Evolutionary conservation across 1,140 invertebrate species (phyloP).

Genomic region (Oppia nitens): DNA sequence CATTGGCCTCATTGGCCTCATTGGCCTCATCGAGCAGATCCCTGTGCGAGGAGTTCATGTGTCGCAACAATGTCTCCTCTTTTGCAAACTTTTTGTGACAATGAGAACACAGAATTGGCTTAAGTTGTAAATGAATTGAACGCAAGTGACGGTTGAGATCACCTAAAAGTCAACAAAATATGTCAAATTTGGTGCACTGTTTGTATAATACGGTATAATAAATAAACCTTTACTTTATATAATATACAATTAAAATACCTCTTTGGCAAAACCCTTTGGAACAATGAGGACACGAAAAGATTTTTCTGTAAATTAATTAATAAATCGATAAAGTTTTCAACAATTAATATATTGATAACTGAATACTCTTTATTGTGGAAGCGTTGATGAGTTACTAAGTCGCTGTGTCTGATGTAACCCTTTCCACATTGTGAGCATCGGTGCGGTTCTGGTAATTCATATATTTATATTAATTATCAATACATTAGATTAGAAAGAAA

Average conservation of each 20-base stretch:
- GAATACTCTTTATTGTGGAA: constrained; percentile 30
- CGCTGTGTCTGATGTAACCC: constrained; percentile 28
- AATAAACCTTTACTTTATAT: too few relatives aligned
- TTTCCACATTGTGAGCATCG: constrained; percentile 25
- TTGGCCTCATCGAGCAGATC: constrained; percentile 6
- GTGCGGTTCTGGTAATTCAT: constrained; percentile 23
- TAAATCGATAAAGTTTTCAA: too few relatives aligned
- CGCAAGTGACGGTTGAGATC: constrained; percentile 28
- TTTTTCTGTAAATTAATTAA: too few relatives aligned
- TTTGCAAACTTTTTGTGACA: constrained; percentile 25
- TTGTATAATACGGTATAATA: too few relatives aligned
- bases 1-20: too few relatives aligned
- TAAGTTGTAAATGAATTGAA: constrained; percentile 23
- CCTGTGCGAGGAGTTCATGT: constrained; percentile 25
- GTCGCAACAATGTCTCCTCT: constrained; percentile 26
- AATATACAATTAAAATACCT: too few relatives aligned
- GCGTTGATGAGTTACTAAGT: constrained; percentile 27
- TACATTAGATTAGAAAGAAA: neutral
- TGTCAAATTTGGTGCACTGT: neutral
- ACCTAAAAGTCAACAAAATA: constrained; percentile 19
- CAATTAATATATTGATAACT: too few relatives aligned
- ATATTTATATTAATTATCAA: neutral
- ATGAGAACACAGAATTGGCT: constrained; percentile 23
- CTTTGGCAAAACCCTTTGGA: constrained; percentile 28
- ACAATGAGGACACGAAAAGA: constrained; percentile 26